phyloP scores from a whole-genome alignment of 2,113 vertebrate species.

The Notothenia rossii region DNA sequence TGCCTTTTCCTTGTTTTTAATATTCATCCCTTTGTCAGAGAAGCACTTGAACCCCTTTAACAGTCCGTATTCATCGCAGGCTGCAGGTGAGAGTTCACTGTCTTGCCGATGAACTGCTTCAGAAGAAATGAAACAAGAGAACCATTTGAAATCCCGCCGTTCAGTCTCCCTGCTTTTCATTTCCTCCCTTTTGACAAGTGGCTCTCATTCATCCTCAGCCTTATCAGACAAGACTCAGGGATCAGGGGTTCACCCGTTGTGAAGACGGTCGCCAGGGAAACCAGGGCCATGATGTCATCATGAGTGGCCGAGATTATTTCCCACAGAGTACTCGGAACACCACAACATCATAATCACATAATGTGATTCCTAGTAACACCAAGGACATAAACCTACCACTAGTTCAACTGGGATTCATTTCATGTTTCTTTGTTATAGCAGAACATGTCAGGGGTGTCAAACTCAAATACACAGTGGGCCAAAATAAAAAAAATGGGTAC shows the following conservation, averaged over 20 bases:
- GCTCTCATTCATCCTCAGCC: conserved; percentile 41
- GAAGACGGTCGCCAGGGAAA: conserved; percentile 44
- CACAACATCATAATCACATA: conserved; percentile 8
- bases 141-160: conserved; percentile 1
- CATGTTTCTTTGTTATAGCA: too few species aligned
- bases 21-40: background rate
- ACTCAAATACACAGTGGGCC: too few species aligned
- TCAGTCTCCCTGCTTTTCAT: conserved; percentile 41
- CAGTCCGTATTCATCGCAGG: background rate
- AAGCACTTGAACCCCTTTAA: conserved; percentile 1
- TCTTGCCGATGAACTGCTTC: conserved; percentile 6
- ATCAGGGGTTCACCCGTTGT: conserved; percentile 38
- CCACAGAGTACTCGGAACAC: background rate
- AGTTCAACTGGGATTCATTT: too few species aligned
- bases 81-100: conserved; percentile 19
- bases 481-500: too few species aligned
- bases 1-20: conserved; percentile 11
- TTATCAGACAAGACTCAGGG: conserved; percentile 44
- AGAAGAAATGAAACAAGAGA: conserved; percentile 5
- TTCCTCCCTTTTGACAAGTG: conserved; percentile 49
- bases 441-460: too few species aligned
- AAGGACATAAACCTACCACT: background rate
- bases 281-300: conserved; percentile 45
- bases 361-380: conserved; percentile 17
- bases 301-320: conserved; percentile 40